phyloP scores from a whole-genome alignment of 2,797 vertebrate genomes.

The Artibeus jamaicensis region DNA sequence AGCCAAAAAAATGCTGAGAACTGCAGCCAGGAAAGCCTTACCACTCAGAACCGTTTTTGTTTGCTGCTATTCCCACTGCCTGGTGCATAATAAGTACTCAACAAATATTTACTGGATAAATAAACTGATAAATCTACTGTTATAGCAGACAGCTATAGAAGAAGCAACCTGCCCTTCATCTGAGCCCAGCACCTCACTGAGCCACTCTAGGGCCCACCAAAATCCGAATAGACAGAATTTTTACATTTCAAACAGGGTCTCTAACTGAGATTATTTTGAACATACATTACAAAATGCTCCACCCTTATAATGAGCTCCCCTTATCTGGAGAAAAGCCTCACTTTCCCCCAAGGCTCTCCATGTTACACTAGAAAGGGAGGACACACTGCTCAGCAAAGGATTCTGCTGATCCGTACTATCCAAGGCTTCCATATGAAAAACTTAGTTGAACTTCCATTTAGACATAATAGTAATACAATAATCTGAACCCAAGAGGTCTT shows the following conservation, averaged over 20 bases:
- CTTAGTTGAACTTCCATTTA: neutral
- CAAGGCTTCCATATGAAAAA: slow-evolving; percentile 23
- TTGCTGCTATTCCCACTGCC: neutral
- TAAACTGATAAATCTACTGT: neutral
- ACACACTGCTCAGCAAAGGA: neutral
- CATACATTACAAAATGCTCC: neutral
- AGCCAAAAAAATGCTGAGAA: neutral
- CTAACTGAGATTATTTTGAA: neutral
- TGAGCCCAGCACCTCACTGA: neutral
- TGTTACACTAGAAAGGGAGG: neutral
- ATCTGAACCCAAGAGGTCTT: slow-evolving; percentile 31
- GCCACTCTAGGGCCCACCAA: neutral
- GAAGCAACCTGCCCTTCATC: neutral
- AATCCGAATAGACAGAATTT: neutral
- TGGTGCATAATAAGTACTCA: neutral
- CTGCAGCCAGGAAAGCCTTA: neutral
- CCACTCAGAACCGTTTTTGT: neutral
- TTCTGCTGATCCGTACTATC: neutral
- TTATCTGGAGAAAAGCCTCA: neutral
- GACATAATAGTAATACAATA: slow-evolving; percentile 23
- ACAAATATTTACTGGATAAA: neutral
- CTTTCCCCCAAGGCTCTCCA: neutral
- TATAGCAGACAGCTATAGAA: neutral
- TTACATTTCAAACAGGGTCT: neutral
- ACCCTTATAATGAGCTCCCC: neutral